Conservation (phyloP, 2,888 invertebrate genomes). For the Deilephila elpenor region DNA sequence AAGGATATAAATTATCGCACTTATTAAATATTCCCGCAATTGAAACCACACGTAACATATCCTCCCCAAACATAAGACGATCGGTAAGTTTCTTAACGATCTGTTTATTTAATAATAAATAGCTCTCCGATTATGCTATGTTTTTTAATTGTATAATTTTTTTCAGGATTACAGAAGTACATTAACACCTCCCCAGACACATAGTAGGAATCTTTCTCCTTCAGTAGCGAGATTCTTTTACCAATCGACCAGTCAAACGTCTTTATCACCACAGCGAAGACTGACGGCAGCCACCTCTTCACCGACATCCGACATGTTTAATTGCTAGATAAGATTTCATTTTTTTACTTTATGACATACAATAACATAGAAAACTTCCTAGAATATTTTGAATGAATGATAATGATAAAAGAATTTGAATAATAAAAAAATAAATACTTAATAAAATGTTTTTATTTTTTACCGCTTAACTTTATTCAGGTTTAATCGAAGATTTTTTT, state of each 20-base stretch:
- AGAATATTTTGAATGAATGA: too few relatives aligned
- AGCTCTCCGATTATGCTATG: neutral
- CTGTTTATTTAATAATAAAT: constrained; percentile 9
- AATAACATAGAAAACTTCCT: too few relatives aligned
- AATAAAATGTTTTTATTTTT: too few relatives aligned
- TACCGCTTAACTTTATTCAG: too few relatives aligned
- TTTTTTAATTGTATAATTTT: neutral
- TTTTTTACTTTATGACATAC: neutral
- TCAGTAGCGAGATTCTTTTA: constrained; percentile 77
- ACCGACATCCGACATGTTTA: constrained; percentile 44
- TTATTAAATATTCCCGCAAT: constrained; percentile 49
- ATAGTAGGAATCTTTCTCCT: constrained; percentile 71
- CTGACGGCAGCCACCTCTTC: constrained; percentile 45
- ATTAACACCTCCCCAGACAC: constrained; percentile 47
- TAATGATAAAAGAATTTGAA: too few relatives aligned
- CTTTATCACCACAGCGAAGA: constrained; percentile 63
- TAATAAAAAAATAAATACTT: too few relatives aligned
- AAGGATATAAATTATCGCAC: constrained; percentile 70
- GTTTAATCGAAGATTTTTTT: too few relatives aligned
- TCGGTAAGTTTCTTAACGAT: constrained; percentile 47
- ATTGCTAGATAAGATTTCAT: constrained; percentile 1
- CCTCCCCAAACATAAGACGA: constrained; percentile 37
- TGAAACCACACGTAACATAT: constrained; percentile 38
- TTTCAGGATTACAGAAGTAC: constrained; percentile 53
- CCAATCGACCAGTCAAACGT: constrained; percentile 66